Percentiles rank a stretch among this genome's conserved stretches.
Conservation (phyloP, 2,888 invertebrate genomes). For the Lydus trimaculatus region DNA sequence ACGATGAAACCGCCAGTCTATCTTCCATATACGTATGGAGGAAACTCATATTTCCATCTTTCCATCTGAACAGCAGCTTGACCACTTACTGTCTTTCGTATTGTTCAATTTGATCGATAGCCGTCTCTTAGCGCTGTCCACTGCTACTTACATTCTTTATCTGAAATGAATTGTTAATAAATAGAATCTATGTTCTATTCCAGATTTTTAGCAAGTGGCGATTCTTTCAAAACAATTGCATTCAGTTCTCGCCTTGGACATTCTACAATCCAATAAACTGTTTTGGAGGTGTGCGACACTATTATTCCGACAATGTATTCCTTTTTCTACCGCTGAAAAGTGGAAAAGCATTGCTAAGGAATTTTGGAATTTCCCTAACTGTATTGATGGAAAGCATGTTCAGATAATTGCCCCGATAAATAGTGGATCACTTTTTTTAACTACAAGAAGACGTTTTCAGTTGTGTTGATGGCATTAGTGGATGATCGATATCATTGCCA, state of each 20-base stretch:
- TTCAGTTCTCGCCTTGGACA: conserved; percentile 40
- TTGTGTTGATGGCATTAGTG: conserved; percentile 43
- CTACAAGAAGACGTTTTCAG: conserved; percentile 36
- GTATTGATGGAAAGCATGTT: conserved; percentile 42
- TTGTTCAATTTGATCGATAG: too few species aligned
- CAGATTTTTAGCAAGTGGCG: conserved; percentile 42
- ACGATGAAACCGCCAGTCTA: too few species aligned
- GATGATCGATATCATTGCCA: conserved; percentile 42
- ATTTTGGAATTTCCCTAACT: conserved; percentile 35
- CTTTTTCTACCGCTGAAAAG: conserved; percentile 3
- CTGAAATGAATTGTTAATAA: too few species aligned
- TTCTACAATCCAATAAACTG: conserved; percentile 35
- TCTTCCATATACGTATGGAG: too few species aligned
- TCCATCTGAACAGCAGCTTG: too few species aligned
- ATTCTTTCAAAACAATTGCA: conserved; percentile 38
- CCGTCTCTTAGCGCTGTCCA: too few species aligned
- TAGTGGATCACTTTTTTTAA: conserved; percentile 40
- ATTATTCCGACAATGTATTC: conserved; percentile 17
- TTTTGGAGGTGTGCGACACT: conserved; percentile 21
- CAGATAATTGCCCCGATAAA: conserved; percentile 35
- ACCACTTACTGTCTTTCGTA: too few species aligned
- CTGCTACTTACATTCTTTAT: too few species aligned
- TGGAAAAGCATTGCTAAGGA: conserved; percentile 32
- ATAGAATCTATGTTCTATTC: too few species aligned
- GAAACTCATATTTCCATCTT: too few species aligned